Conservation (phyloP, 2,113 vertebrate species). For the Mobula hypostoma region DNA sequence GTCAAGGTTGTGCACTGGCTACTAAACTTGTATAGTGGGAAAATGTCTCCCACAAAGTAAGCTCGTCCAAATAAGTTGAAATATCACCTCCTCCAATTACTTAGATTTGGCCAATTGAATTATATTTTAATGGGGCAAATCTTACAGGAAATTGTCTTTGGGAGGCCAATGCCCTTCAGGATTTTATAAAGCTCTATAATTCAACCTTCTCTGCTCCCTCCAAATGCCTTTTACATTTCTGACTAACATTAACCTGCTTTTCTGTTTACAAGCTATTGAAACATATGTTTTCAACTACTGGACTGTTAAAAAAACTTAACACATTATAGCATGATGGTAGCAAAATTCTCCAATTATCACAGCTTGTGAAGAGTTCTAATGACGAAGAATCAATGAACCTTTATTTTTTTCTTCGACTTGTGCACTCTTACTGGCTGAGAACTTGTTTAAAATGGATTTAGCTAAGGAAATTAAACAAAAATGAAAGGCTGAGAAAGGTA, state of each 20-base stretch:
- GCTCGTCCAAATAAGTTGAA: not conserved
- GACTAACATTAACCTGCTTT: not conserved
- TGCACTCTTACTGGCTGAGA: not conserved
- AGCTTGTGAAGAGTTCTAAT: not conserved
- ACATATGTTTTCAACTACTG: not conserved
- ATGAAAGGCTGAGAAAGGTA: not conserved
- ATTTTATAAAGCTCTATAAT: too few relatives aligned
- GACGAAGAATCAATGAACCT: not conserved
- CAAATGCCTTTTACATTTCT: not conserved
- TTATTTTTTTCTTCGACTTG: not conserved
- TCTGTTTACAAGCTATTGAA: not conserved
- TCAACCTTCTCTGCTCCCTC: too few relatives aligned
- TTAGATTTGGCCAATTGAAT: not conserved
- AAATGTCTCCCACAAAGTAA: not conserved
- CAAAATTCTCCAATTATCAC: not conserved
- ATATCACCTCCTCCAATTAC: not conserved
- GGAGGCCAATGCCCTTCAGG: not conserved
- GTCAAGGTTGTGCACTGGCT: not conserved
- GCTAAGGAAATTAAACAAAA: constrained; percentile 1
- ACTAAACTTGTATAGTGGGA: not conserved
- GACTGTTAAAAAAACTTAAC: not conserved
- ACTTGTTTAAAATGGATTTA: not conserved
- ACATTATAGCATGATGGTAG: not conserved
- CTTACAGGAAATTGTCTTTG: not conserved
- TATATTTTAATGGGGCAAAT: not conserved